phyloP scores from a whole-genome alignment of 2,113 vertebrate genomes.

The Channa argus region DNA sequence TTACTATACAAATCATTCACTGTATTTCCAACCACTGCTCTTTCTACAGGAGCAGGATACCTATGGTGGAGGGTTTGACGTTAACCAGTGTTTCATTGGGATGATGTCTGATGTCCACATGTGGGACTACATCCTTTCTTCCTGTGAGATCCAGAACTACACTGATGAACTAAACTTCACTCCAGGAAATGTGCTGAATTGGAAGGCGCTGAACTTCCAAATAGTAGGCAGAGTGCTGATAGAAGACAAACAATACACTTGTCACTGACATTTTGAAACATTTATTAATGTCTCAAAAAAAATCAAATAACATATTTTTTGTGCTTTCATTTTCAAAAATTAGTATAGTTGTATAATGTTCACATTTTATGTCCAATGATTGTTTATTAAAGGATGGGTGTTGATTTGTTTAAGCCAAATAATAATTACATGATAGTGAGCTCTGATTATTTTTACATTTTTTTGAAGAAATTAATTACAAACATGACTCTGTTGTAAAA shows the following conservation, averaged over 20 bases:
- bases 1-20: not conserved
- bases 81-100: slow-evolving; percentile 64
- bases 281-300: not conserved
- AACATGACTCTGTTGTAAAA: too few species aligned
- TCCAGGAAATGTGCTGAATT: slow-evolving; percentile 75
- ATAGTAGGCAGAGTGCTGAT: slow-evolving; percentile 41
- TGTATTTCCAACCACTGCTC: not conserved
- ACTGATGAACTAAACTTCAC: slow-evolving; percentile 43
- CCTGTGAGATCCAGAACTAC: slow-evolving; percentile 64
- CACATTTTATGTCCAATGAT: too few species aligned
- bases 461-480: too few species aligned
- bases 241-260: slow-evolving; percentile 39
- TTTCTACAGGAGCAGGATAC: slow-evolving; percentile 68
- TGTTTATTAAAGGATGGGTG: too few species aligned
- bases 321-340: too few species aligned
- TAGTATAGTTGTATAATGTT: too few species aligned
- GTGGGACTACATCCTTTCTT: slow-evolving; percentile 72
- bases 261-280: slow-evolving; percentile 15
- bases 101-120: slow-evolving; percentile 76
- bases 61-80: slow-evolving; percentile 60
- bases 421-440: too few species aligned
- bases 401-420: too few species aligned
- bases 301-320: too few species aligned
- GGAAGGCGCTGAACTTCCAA: slow-evolving; percentile 59
- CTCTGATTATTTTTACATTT: too few species aligned